phyloP scores from a whole-genome alignment of 1,140 invertebrate genomes.

The Temnothorax nylanderi region DNA sequence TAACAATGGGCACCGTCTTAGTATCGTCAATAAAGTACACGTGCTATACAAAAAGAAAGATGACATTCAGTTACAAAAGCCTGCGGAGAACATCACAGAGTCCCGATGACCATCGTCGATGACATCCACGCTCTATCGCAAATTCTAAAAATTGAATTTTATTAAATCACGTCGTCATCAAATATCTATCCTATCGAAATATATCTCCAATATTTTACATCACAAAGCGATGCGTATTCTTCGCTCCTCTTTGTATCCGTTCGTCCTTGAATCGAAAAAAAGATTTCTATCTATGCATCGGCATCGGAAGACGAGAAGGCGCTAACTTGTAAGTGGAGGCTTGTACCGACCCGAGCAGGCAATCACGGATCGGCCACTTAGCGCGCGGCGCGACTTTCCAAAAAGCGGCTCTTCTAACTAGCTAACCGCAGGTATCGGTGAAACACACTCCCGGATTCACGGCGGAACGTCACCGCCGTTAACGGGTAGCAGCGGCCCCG shows the following conservation, averaged over 20 bases:
- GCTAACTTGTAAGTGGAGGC: constrained; percentile 53
- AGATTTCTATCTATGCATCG: constrained; percentile 48
- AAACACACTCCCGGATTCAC: constrained; percentile 8
- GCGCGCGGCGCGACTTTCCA: constrained; percentile 47
- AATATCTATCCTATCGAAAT: not conserved
- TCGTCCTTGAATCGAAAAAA: constrained; percentile 34
- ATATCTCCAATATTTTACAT: not conserved
- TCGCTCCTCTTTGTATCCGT: not conserved
- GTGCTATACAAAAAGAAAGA: not conserved
- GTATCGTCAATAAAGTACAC: not conserved
- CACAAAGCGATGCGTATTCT: not conserved
- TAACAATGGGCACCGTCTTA: constrained; percentile 3
- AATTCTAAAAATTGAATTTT: constrained; percentile 8
- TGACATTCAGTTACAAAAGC: not conserved
- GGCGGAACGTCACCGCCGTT: not conserved
- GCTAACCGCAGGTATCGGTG: constrained; percentile 2
- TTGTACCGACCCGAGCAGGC: constrained; percentile 5
- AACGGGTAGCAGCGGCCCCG: not conserved
- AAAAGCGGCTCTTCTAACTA: constrained; percentile 39
- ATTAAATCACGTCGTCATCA: not conserved
- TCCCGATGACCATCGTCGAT: not conserved
- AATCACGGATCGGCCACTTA: constrained; percentile 60
- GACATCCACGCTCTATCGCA: not conserved
- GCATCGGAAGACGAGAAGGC: constrained; percentile 39
- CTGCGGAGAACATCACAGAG: not conserved